Evolutionary conservation across 2,888 invertebrate genomes (phyloP), one percentile per base, ranked within the genome.

Genomic region (Copidosoma aretas): DNA sequence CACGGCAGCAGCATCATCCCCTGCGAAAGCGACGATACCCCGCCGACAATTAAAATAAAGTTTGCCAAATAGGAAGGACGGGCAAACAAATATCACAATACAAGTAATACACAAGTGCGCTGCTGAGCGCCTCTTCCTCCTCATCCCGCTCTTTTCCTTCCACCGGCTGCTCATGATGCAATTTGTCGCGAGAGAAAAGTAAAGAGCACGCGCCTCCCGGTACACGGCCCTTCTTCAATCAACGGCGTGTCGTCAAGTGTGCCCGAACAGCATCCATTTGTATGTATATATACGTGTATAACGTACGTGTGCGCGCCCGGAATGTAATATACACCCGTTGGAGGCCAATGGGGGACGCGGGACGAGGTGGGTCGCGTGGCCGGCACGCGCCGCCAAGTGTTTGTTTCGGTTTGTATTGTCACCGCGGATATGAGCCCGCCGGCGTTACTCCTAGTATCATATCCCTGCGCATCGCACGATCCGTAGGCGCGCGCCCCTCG

Each of bases 281-380:
- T n/a, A n/a, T n/a, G n/a, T n/a, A n/a, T n/a, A n/a, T 32, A 32
- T 8, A 32, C 32, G 32, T 32, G 8, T 32, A 32, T 12, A 15
- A 46, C 41, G 41, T 41, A 14, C 14, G 41, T 41, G 81, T 81
- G 80, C 78, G 77, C 76, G 82, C 78, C 77, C 76, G 82, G 82
- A 83, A 83, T 83, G 83, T 82, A 83, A 83, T 83, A 83, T 83
- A 80, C 82, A 80, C 78, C 76, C 75, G 12, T 14, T 46, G 32
- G 3, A 15, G 43, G 32, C 32, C 32, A 3, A 8, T 5, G n/a
- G 32, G 43, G 17, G 43, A 46, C 8, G 17, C 3, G 17, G 43
- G 17, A 46, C 14, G 43, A 46, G 75, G n/a, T n/a, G 71, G 73
- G 79, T 67, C 83, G 91, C 86, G 91, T 90, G 77, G 86, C 78